Conservation (phyloP, 2,113 vertebrate genomes). For the Oryctolagus cuniculus region mOryCun1.1 NC_091443.1:13170001-13170500, state of each 20-base stretch:
- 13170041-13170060: rapidly evolving
- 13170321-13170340: background rate
- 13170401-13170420: background rate
- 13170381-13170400: rapidly evolving
- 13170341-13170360: background rate
- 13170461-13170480: too few relatives aligned
- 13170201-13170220: background rate
- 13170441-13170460: background rate
- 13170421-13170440: too few relatives aligned
- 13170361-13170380: too few relatives aligned
- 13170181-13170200: background rate
- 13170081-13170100: too few relatives aligned
- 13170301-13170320: background rate
- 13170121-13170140: background rate
- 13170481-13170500: background rate
- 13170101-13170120: background rate
- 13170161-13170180: background rate
- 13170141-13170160: background rate
- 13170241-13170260: background rate
- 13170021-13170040: background rate
- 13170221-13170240: background rate
- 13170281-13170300: background rate
- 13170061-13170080: too few relatives aligned
- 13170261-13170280: background rate
- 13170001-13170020: background rate